phyloP scores from a whole-genome alignment of 2,888 invertebrate species.

The Stenchaetothrips biformis region DNA sequence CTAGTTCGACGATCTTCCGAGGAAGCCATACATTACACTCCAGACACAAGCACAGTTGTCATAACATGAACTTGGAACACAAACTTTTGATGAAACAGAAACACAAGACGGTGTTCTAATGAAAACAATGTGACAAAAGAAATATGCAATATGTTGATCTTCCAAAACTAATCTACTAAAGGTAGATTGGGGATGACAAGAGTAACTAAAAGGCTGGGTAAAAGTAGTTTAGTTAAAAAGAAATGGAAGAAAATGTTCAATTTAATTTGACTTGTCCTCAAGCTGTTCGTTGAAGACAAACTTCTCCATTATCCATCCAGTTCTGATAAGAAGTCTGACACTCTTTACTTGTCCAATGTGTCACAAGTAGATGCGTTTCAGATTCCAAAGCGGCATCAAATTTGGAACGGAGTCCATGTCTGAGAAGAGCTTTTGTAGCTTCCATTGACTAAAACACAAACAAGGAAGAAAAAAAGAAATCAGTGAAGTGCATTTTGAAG shows the following conservation, averaged over 20 bases:
- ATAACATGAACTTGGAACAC: background rate
- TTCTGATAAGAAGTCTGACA: conserved; percentile 52
- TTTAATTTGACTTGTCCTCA: background rate
- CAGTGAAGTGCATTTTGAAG: conserved; percentile 27
- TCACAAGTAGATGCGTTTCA: conserved; percentile 62
- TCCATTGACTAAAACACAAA: conserved; percentile 55
- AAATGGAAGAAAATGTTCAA: background rate
- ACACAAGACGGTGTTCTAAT: background rate
- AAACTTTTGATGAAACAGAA: background rate
- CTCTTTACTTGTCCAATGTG: conserved; percentile 69
- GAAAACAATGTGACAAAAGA: background rate
- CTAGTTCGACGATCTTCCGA: background rate
- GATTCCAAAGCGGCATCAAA: conserved; percentile 58
- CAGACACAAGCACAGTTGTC: background rate
- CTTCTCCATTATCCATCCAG: background rate
- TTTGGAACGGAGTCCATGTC: conserved; percentile 54
- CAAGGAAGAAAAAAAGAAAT: conserved; percentile 36
- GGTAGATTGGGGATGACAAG: background rate
- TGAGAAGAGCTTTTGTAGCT: conserved; percentile 54
- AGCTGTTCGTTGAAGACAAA: background rate
- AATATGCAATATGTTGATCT: background rate
- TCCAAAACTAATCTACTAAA: background rate
- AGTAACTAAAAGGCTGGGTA: background rate
- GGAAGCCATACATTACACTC: background rate
- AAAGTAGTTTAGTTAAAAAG: background rate